A percentile compares a stretch with the other conserved stretches of the same genome.
These are phyloP conservation scores for Corynorhinus townsendii DNA, from an alignment of 2,113 vertebrate species.

Conservation along the genomic window DNA sequence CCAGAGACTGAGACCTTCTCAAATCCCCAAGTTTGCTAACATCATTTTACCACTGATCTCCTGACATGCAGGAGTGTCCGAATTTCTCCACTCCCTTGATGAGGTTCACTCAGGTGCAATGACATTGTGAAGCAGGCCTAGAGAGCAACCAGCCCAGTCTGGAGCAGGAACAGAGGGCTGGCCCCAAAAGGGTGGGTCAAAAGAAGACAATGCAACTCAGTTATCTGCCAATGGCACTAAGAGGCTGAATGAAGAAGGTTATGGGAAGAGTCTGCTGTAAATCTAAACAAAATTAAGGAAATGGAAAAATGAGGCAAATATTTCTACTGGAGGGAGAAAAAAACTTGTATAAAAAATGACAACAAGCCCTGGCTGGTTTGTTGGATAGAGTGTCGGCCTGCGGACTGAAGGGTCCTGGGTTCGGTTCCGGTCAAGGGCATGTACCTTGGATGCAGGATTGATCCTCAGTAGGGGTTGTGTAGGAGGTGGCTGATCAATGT, in stretches of 20 bases:
- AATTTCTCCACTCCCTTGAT: not conserved
- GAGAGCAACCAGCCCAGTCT: not conserved
- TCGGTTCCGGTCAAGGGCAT: no score
- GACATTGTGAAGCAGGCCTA: not conserved
- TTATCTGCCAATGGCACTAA: not conserved
- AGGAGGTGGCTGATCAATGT: no score
- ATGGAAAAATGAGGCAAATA: slow-evolving; percentile 9
- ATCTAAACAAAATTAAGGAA: slow-evolving; percentile 8
- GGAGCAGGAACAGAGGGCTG: not conserved
- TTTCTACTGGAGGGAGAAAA: not conserved
- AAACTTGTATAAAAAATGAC: not conserved
- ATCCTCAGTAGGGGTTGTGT: no score
- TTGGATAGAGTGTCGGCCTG: no score
- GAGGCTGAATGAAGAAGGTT: not conserved
- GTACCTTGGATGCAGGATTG: no score
- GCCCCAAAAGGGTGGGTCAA: not conserved
- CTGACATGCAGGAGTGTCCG: not conserved
- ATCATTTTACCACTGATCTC: not conserved
- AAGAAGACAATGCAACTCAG: not conserved
- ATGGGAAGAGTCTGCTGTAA: not conserved
- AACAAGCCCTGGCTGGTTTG: not conserved
- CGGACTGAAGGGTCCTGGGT: no score
- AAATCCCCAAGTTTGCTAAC: not conserved
- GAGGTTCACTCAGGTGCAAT: not conserved
- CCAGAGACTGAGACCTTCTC: not conserved